These are phyloP conservation scores for Falcunculus frontatus DNA, from an alignment of 2,113 vertebrate genomes.

Conservation along the genomic window DNA sequence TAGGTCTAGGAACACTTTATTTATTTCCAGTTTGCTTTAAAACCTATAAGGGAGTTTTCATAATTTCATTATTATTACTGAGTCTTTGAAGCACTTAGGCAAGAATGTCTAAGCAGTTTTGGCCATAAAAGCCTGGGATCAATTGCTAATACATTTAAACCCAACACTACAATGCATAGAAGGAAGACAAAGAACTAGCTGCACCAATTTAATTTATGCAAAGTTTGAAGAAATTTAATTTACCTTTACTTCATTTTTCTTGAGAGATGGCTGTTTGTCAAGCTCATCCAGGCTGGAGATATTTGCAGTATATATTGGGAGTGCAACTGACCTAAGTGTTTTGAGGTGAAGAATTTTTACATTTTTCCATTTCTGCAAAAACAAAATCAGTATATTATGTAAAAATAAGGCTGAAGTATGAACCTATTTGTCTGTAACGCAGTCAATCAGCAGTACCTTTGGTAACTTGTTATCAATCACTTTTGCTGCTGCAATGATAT, in stretches of 20 bases:
- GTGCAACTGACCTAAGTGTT: slow-evolving; percentile 77
- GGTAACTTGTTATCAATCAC: slow-evolving; percentile 71
- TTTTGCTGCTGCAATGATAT: slow-evolving; percentile 69
- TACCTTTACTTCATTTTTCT: slow-evolving; percentile 1
- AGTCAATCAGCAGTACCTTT: slow-evolving; percentile 62
- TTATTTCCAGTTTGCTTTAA: not conserved
- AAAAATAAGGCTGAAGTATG: not conserved
- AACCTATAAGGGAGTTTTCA: not conserved
- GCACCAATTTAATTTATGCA: not conserved
- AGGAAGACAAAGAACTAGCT: not conserved
- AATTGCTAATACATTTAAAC: not conserved
- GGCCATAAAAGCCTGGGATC: not conserved
- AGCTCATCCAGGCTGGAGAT: slow-evolving; percentile 56
- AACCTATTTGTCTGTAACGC: not conserved
- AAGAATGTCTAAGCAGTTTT: not conserved
- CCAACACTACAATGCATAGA: not conserved
- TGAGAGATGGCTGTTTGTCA: not conserved
- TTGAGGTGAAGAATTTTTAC: slow-evolving; percentile 88
- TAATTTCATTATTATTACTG: not conserved
- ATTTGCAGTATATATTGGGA: slow-evolving; percentile 81
- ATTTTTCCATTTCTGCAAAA: slow-evolving; percentile 75
- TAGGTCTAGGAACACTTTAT: not conserved
- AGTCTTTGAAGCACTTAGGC: not conserved
- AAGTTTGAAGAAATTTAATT: not conserved
- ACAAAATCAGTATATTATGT: not conserved